Base-by-base conservation (phyloP, 2,888 invertebrate genomes). In the Drosophila koepferae region DNA sequence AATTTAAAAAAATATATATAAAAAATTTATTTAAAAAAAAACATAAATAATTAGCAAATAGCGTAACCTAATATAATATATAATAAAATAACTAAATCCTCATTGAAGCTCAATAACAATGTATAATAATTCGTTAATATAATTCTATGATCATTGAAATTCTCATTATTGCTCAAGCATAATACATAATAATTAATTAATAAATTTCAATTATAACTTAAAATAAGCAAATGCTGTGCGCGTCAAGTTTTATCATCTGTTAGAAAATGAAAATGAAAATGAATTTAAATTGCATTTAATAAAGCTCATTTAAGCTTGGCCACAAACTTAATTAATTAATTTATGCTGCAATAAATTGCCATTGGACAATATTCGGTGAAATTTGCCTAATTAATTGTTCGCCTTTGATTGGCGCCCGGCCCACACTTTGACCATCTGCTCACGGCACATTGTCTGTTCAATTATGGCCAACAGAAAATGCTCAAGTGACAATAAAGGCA, bases 331-430 rank as follows among this genome's bases (percentile, higher is more conserved):
- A 40, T 54, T 54, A 28, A 55, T 54, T 54, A 28, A 55, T 55
- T 55, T n/a, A 28, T n/a, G 55, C 10, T n/a, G 12, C 5, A 55
- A 28, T 55, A n/a, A 41, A 40, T 28, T 41, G 40, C 40, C 28
- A 7, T 18, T 18, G 34, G 31, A 51, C 49, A 51, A 51, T 34
- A 51, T 51, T 51, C 18, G 34, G 10, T 18, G 46, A 41, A 59
- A 69, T 59, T 63, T 48, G 0, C 31, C 36, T 68, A 76, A 77
- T 76, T 59, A 53, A 77, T 48, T 43, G 46, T 34, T 63, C 10
- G 48, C 31, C 43, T 18, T 34, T 69, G 40, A 60, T 48, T 56
- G 23, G 18, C 40, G 23, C 8, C 16, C 7, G 34, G 7, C 34
- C 4, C 34, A 7, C n/a, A n/a, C n/a, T n/a, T n/a, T n/a, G n/a